Percentiles rank a stretch among this genome's conserved stretches.
Evolutionary conservation across 1,140 invertebrate genomes (phyloP).

Genomic region (Triops longicaudatus): DNA sequence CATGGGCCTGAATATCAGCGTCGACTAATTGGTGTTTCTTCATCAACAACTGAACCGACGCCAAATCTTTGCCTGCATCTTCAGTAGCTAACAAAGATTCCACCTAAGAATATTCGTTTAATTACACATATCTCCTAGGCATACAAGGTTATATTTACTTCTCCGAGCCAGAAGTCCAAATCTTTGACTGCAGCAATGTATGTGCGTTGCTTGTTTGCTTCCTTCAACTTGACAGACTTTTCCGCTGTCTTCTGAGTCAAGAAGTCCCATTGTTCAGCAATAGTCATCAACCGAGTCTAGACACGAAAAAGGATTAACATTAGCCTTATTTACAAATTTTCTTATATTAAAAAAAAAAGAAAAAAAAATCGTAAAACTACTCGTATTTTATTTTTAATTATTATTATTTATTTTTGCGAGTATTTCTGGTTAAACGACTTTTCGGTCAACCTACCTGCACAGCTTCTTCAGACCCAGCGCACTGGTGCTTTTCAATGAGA

Average conservation of each 20-base stretch:
- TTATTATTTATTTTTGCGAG: too few species aligned
- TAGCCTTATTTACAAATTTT: too few species aligned
- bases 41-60: conserved; percentile 97
- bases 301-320: conserved; percentile 22
- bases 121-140: background rate
- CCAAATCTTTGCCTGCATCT: conserved; percentile 95
- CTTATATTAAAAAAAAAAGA: too few species aligned
- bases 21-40: conserved; percentile 99
- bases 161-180: conserved; percentile 98
- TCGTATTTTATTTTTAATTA: too few species aligned
- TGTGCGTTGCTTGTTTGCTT: conserved; percentile 96
- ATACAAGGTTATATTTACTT: conserved; percentile 51
- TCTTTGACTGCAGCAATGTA: conserved; percentile 99
- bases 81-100: conserved; percentile 93
- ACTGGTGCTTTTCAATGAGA: conserved; percentile 85
- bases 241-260: conserved; percentile 95
- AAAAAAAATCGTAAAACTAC: too few species aligned
- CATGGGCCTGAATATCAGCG: conserved; percentile 90
- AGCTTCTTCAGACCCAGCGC: conserved; percentile 83
- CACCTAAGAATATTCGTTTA: conserved; percentile 36
- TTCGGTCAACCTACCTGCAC: conserved; percentile 53
- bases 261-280: conserved; percentile 98
- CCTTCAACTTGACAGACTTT: conserved; percentile 95
- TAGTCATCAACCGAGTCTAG: conserved; percentile 68
- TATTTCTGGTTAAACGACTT: too few species aligned